Base-by-base conservation (phyloP, 2,797 vertebrate genomes). In the Setipinna tenuifilis region DNA sequence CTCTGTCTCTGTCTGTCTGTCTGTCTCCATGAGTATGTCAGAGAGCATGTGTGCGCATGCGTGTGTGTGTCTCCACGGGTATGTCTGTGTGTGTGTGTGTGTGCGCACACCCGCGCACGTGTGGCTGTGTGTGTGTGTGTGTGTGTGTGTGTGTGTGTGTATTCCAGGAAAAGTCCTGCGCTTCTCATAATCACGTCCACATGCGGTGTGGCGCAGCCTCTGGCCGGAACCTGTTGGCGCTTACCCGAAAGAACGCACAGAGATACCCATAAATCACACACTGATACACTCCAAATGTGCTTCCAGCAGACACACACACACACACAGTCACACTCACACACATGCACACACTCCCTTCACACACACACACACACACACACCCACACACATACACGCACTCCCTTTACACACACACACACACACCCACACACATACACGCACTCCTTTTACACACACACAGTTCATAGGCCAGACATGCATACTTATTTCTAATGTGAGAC, bases 151-250 rank as follows among this genome's bases (percentile, higher is more conserved):
- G 82, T 48, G 28, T 41, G 71, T 19, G 71, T 44, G 71, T 78
- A 6, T 78, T 78, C 71, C 71, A 78, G 71, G 71, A 78, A 78
- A 31, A 78, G 65, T 71, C 28, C 65, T 71, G 65, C 28, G 6
- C 19, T 78, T 44, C 71, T 78, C 71, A 19, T 44, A 78, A 44
- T 78, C 35, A 44, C 19, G 17, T 78, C 68, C 68, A 75, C 17
- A 44, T 78, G 35, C 19, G 71, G 71, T 78, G 71, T 78, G 71
- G 71, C 14, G 28, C 35, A 78, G 71, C 71, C 71, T 78, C 71
- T 78, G 71, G 0, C 35, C 35, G 35, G 17, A 44, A 44, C 17
- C 71, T 78, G 7, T 35, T 44, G 16, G 6, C 35, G 7, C 35
- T 78, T 78, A 44, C 35, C 71, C 35, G 71, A 78, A 78, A 78